Conservation (phyloP, 1,140 invertebrate genomes). For the Leptopilina boulardi region DNA sequence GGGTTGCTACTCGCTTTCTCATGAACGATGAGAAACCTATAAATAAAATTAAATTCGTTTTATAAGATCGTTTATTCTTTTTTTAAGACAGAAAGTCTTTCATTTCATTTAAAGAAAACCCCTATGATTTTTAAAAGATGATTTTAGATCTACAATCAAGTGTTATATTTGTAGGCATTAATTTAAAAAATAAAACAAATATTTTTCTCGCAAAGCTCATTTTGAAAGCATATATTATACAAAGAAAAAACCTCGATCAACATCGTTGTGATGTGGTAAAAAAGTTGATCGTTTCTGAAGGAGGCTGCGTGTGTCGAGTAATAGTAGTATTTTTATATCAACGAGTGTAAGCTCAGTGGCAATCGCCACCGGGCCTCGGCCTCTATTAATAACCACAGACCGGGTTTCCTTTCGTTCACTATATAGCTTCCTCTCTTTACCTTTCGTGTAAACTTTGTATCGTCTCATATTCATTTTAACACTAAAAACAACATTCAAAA, state of each 20-base stretch:
- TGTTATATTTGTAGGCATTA: neutral
- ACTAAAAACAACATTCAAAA: neutral
- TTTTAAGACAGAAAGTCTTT: too few relatives aligned
- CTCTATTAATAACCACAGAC: constrained; percentile 74
- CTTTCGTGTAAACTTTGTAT: constrained; percentile 43
- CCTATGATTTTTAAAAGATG: too few relatives aligned
- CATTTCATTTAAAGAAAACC: too few relatives aligned
- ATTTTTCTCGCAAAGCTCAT: neutral
- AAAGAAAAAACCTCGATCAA: neutral
- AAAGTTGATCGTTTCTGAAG: constrained; percentile 31
- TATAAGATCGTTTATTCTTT: too few relatives aligned
- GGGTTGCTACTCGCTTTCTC: too few relatives aligned
- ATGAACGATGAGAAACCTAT: too few relatives aligned
- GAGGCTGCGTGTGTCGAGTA: constrained; percentile 54
- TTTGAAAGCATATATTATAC: neutral
- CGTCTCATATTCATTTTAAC: neutral
- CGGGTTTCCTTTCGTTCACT: constrained; percentile 61
- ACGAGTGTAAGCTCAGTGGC: constrained; percentile 64
- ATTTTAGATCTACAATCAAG: too few relatives aligned
- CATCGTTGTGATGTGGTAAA: constrained; percentile 1
- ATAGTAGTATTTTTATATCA: constrained; percentile 74
- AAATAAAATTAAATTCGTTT: too few relatives aligned
- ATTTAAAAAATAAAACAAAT: neutral
- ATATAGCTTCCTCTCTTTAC: constrained; percentile 36
- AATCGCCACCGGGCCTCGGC: constrained; percentile 65